phyloP scores from a whole-genome alignment of 2,797 vertebrate genomes.

The Muraenolepis orangiensis region DNA sequence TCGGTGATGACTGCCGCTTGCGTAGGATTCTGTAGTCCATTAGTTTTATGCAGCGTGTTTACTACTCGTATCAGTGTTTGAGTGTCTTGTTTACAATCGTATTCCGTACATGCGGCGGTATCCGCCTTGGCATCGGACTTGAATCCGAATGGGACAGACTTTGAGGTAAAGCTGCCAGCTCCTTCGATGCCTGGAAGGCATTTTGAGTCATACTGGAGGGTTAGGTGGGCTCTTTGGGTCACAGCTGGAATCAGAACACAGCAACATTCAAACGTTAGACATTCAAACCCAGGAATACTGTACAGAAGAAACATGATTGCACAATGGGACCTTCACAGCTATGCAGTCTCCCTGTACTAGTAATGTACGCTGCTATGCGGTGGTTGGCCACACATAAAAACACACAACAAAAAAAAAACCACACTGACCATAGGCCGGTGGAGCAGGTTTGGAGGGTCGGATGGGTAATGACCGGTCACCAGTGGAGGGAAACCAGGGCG shows the following conservation, averaged over 20 bases:
- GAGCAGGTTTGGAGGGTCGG: constrained; percentile 80
- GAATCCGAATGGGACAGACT: neutral
- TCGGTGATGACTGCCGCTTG: neutral
- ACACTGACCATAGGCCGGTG: constrained; percentile 61
- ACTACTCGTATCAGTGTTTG: neutral
- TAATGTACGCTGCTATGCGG: neutral
- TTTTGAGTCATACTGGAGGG: neutral
- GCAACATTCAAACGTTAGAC: no score
- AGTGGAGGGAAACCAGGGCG: constrained; percentile 80
- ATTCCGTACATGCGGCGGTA: neutral
- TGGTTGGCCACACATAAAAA: neutral
- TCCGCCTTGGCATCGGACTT: neutral
- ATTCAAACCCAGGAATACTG: neutral
- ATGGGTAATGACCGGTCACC: constrained; percentile 67
- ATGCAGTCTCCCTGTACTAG: neutral
- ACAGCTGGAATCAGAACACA: neutral
- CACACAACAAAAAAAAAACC: no score
- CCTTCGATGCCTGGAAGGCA: neutral
- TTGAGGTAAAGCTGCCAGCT: neutral
- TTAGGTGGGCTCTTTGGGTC: neutral
- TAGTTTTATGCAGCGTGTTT: neutral
- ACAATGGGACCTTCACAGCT: neutral
- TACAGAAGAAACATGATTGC: neutral
- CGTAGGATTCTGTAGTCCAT: neutral
- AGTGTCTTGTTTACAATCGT: neutral